Conservation (phyloP, 2,888 invertebrate species). For the Melieria picta region DNA sequence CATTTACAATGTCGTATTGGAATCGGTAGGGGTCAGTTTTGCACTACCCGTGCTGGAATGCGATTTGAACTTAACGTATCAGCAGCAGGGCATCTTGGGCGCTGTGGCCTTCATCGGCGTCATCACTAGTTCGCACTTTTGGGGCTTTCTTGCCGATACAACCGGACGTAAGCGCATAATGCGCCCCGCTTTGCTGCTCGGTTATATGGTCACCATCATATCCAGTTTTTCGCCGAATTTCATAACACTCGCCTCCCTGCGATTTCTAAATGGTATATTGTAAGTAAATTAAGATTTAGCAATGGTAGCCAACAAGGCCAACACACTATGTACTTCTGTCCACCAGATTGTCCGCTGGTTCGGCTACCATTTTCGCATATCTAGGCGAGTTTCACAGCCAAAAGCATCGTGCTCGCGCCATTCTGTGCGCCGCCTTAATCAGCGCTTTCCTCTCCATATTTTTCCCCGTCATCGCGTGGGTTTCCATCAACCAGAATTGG, state of each 20-base stretch:
- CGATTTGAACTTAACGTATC: conserved; percentile 62
- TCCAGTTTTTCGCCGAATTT: conserved; percentile 67
- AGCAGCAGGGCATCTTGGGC: conserved; percentile 63
- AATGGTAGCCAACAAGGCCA: too few relatives aligned
- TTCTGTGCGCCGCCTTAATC: conserved; percentile 57
- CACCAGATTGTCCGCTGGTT: conserved; percentile 64
- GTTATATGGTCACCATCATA: conserved; percentile 65
- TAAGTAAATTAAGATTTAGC: conserved; percentile 54
- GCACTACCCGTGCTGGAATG: conserved; percentile 68
- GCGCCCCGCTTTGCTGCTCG: conserved; percentile 65
- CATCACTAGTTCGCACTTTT: conserved; percentile 68
- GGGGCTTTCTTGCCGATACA: conserved; percentile 70
- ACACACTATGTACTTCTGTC: background rate
- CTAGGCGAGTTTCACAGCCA: conserved; percentile 69
- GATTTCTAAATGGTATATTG: conserved; percentile 69
- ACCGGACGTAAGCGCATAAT: conserved; percentile 67
- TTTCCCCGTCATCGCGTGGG: conserved; percentile 57
- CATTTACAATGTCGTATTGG: conserved; percentile 65
- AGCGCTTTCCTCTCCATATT: conserved; percentile 54
- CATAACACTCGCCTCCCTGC: conserved; percentile 66
- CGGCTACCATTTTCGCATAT: conserved; percentile 68
- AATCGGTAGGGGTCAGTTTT: conserved; percentile 68
- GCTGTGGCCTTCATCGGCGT: conserved; percentile 66
- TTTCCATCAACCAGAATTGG: conserved; percentile 58
- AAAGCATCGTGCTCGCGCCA: conserved; percentile 64